These are phyloP conservation scores for Meriones unguiculatus DNA, from an alignment of 2,113 vertebrate genomes.

Conservation along the genomic window DNA sequence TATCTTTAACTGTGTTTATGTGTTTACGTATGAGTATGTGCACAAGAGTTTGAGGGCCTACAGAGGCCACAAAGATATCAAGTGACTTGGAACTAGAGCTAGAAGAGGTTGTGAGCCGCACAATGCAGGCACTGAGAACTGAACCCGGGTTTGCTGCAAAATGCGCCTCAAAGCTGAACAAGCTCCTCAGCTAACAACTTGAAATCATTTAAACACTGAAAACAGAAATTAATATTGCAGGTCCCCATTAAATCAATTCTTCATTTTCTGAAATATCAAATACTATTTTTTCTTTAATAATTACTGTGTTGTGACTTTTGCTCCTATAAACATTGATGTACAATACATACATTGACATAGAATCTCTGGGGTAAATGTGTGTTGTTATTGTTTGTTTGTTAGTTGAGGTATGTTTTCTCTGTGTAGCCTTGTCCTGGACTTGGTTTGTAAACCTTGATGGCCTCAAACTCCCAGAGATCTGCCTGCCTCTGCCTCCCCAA, in stretches of 20 bases:
- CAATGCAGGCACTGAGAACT: neutral
- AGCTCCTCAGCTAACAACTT: neutral
- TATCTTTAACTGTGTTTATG: neutral
- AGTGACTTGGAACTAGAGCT: too few species aligned
- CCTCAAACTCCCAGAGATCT: too few species aligned
- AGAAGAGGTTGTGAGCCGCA: neutral
- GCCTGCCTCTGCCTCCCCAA: too few species aligned
- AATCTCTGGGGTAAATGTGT: too few species aligned
- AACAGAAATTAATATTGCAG: neutral
- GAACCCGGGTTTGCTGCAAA: neutral
- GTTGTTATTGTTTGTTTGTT: too few species aligned
- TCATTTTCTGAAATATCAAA: neutral
- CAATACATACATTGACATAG: neutral
- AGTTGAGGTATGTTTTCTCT: too few species aligned
- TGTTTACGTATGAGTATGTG: too few species aligned
- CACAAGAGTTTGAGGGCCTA: neutral
- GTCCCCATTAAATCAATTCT: neutral
- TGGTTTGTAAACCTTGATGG: too few species aligned
- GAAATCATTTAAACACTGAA: conserved; percentile 1
- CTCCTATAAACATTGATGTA: neutral
- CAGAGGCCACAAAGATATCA: neutral
- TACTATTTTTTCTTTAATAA: neutral
- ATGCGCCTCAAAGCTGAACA: neutral
- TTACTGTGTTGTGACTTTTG: neutral
- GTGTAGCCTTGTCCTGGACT: too few species aligned